Conservation (phyloP, 2,113 vertebrate genomes). For the Saguinus imperator region DNA sequence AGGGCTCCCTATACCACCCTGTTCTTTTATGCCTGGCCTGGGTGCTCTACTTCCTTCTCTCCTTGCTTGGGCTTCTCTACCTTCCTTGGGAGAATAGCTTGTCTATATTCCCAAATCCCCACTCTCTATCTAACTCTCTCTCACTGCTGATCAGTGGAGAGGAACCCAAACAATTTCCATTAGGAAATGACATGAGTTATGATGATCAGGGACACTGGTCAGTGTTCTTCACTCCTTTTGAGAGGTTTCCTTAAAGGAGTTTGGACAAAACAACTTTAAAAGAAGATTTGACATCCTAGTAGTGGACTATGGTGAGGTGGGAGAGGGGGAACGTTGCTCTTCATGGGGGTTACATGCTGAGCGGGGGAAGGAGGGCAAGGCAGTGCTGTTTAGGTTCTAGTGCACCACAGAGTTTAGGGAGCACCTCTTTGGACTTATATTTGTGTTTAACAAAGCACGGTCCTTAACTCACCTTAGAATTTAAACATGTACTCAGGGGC, state of each 20-base stretch:
- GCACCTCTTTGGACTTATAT: not conserved
- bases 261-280: not conserved
- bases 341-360: not conserved
- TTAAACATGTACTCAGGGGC: not conserved
- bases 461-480: not conserved
- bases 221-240: not conserved
- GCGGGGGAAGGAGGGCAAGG: not conserved
- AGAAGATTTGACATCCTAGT: not conserved
- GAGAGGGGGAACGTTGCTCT: rapidly evolving
- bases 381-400: not conserved
- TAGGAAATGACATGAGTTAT: not conserved
- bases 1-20: not conserved
- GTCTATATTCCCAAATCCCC: not conserved
- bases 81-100: not conserved
- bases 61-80: not conserved
- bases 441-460: not conserved
- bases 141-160: not conserved
- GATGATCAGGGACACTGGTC: not conserved
- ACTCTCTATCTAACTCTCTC: not conserved
- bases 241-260: not conserved
- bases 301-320: not conserved
- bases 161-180: not conserved
- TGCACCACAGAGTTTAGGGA: not conserved
- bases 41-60: not conserved
- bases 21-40: not conserved